Conservation (phyloP, 2,113 vertebrate genomes). For the Forbesichthys agassizii region DNA sequence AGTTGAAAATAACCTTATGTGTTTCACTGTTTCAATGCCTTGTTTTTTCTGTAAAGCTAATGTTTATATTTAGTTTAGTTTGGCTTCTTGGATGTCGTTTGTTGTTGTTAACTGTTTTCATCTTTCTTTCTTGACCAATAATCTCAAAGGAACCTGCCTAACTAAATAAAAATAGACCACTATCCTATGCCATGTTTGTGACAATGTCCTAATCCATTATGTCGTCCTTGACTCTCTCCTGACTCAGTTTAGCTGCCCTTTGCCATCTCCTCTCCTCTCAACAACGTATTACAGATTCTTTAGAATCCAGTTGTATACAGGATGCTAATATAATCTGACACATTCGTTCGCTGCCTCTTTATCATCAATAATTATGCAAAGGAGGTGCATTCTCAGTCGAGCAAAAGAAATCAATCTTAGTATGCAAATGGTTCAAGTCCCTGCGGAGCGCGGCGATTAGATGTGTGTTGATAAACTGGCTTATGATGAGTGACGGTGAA, state of each 20-base stretch:
- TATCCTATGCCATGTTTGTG: not conserved
- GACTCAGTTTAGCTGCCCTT: slow-evolving; percentile 25
- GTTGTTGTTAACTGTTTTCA: not conserved
- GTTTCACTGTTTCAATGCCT: too few relatives aligned
- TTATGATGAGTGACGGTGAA: slow-evolving; percentile 89
- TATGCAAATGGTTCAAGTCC: slow-evolving; percentile 90
- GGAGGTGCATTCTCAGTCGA: slow-evolving; percentile 77
- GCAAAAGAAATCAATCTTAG: slow-evolving; percentile 88
- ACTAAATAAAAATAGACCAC: slow-evolving; percentile 10
- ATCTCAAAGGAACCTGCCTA: slow-evolving; percentile 24
- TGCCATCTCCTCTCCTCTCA: slow-evolving; percentile 37
- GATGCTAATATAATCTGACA: slow-evolving; percentile 82
- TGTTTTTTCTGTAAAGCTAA: too few relatives aligned
- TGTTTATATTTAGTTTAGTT: not conserved
- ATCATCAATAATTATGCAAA: slow-evolving; percentile 92
- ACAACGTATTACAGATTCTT: slow-evolving; percentile 50
- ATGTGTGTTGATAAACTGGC: slow-evolving; percentile 89
- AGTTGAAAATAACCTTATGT: too few relatives aligned
- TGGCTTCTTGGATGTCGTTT: not conserved
- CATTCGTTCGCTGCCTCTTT: slow-evolving; percentile 85
- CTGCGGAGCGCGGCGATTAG: slow-evolving; percentile 80
- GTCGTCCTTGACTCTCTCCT: slow-evolving; percentile 40
- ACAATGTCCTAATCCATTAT: slow-evolving; percentile 57
- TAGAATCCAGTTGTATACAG: slow-evolving; percentile 64
- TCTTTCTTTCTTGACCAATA: not conserved